phyloP scores from a whole-genome alignment of 2,888 invertebrate species.

The Matsumyia berberina region DNA sequence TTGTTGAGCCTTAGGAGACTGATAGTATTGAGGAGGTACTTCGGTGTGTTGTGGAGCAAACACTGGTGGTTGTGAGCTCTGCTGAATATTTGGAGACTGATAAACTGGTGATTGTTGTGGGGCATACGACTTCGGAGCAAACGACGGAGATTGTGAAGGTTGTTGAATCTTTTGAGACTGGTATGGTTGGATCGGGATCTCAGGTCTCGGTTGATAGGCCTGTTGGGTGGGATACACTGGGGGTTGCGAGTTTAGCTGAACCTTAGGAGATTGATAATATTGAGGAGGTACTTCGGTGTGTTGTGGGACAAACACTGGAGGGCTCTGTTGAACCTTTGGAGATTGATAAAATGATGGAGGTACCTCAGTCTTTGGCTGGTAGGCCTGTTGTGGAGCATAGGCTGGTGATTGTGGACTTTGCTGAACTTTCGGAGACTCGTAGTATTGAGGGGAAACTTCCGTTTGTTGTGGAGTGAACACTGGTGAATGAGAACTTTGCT shows the following conservation, averaged over 20 bases:
- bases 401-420: conserved; percentile 23
- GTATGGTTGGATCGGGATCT: conserved; percentile 21
- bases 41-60: neutral
- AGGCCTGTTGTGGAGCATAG: conserved; percentile 8
- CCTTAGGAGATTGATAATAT: conserved; percentile 21
- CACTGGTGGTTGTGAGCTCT: conserved; percentile 6
- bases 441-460: conserved; percentile 6
- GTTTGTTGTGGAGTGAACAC: neutral
- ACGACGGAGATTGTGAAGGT: conserved; percentile 2
- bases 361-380: conserved; percentile 1
- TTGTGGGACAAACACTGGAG: conserved; percentile 11
- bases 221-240: neutral
- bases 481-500: conserved; percentile 16
- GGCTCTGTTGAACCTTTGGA: conserved; percentile 14
- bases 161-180: conserved; percentile 16
- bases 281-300: conserved; percentile 7
- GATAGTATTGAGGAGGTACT: neutral
- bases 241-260: conserved; percentile 17
- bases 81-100: conserved; percentile 19
- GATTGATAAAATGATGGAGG: conserved; percentile 21
- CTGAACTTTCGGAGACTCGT: conserved; percentile 26
- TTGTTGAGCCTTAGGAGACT: conserved; percentile 25
- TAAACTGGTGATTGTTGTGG: neutral
- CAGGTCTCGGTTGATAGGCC: neutral
- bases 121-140: neutral